Evolutionary conservation across 2,888 invertebrate genomes (phyloP).

Genomic region (Himalopsyche tibetana): DNA sequence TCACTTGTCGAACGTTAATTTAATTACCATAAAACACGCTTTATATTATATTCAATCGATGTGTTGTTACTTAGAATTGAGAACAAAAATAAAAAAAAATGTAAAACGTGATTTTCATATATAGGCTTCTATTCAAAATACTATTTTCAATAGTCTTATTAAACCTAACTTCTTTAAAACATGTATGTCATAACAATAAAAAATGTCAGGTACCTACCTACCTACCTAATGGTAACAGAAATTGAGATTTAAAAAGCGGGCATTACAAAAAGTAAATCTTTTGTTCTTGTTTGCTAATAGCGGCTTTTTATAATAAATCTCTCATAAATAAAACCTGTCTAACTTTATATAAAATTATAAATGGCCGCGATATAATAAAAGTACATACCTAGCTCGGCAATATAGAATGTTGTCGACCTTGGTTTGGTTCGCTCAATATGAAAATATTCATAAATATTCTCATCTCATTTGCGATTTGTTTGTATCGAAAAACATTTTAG

Average conservation of each 20-base stretch:
- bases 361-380: constrained; percentile 58
- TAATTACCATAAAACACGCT: no score
- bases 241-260: constrained; percentile 3
- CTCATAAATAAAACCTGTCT: constrained; percentile 64
- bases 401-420: constrained; percentile 66
- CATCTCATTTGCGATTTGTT: constrained; percentile 47
- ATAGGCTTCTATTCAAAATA: no score
- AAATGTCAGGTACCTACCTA: no score
- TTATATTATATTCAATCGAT: no score
- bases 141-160: no score
- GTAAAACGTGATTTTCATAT: no score
- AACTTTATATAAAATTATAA: constrained; percentile 54
- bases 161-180: no score
- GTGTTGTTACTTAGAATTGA: no score
- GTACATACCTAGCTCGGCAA: constrained; percentile 50
- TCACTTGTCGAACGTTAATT: no score
- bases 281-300: constrained; percentile 58
- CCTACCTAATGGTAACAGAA: not conserved
- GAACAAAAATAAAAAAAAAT: no score
- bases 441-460: constrained; percentile 52
- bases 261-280: constrained; percentile 44
- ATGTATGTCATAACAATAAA: no score
- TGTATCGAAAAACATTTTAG: not conserved
- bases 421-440: constrained; percentile 56
- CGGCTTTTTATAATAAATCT: constrained; percentile 56